These are phyloP conservation scores for Rhynchonycteris naso DNA, from an alignment of 2,797 vertebrate species.

Conservation along the genomic window DNA sequence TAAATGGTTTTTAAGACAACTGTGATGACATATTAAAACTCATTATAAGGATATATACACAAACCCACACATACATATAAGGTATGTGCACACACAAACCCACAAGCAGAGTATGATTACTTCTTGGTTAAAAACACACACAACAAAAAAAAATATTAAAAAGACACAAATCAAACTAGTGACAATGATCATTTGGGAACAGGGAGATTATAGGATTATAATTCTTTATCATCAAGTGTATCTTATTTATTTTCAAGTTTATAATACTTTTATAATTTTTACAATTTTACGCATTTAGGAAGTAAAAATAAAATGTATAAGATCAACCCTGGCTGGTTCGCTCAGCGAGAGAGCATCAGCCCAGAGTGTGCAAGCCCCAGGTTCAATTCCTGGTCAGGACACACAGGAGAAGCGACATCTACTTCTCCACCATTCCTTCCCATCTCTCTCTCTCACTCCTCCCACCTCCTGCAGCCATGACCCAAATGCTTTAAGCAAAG, in stretches of 20 bases:
- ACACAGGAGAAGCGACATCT: too few species aligned
- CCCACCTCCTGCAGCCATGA: too few species aligned
- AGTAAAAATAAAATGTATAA: conserved; percentile 19
- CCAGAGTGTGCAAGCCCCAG: too few species aligned
- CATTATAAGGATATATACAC: not conserved
- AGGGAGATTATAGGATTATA: not conserved
- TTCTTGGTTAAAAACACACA: conserved; percentile 14
- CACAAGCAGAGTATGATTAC: not conserved
- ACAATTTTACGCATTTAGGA: not conserved
- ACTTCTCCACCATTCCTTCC: too few species aligned
- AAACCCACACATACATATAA: not conserved
- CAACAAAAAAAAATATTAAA: conserved; percentile 28
- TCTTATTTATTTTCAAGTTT: not conserved
- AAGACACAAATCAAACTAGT: not conserved
- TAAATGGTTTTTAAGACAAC: not conserved
- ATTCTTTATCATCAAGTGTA: not conserved
- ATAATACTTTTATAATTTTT: not conserved
- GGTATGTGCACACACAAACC: not conserved
- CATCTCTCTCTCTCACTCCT: too few species aligned
- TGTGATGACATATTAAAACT: not conserved
- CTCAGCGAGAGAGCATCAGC: too few species aligned
- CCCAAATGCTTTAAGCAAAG: too few species aligned
- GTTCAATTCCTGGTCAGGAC: too few species aligned
- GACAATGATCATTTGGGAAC: not conserved
- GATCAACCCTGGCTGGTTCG: not conserved